Evolutionary conservation across 2,888 invertebrate species (phyloP), one percentile per base, ranked within the genome.

Genomic region (Acheta domesticus): DNA sequence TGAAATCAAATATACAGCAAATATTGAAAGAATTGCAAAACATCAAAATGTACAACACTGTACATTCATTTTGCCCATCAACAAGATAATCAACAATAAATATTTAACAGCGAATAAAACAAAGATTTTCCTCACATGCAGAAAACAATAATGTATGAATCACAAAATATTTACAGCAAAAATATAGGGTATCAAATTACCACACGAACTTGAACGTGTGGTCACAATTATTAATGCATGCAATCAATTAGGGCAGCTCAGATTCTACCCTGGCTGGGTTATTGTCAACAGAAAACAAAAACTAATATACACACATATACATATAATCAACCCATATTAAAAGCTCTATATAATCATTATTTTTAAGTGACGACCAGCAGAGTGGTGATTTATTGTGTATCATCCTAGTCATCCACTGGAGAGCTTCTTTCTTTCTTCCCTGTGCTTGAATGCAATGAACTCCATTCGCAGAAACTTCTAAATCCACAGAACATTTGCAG

Each of bases 31-130:
- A 62, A 62, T 62, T 12, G 62, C 62, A 62, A 62, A 62, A 62
- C 62, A 62, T 62, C n/a, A 62, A 19, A 62, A 62, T 62, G 62
- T 62, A 62, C 62, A 62, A 14, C 14, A 62, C 14, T 62, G 62
- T 62, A 62, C 62, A 62, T 62, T 62, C 62, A 62, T 62, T 62
- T 62, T 62, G 62, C 62, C 62, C 62, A 62, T 62, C 62, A 62
- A 62, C 62, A 62, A 62, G 62, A n/a, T 62, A 62, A 19, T 62
- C n/a, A 62, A 62, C 62, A 62, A 62, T 62, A 62, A 62, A 62
- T 62, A 62, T 62, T 62, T 62, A 62, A 62, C 62, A 62, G 14
- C 16, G 62, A 62, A 62, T 62, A 62, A 62, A 62, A 62, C 62
- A 62, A 62, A n/a, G 62, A 62, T 62, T 62, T 62, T 62, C 62